Percentiles rank a stretch among this genome's conserved stretches.
Evolutionary conservation across 1,140 invertebrate genomes (phyloP).

Genomic region (Penaeus japonicus): DNA sequence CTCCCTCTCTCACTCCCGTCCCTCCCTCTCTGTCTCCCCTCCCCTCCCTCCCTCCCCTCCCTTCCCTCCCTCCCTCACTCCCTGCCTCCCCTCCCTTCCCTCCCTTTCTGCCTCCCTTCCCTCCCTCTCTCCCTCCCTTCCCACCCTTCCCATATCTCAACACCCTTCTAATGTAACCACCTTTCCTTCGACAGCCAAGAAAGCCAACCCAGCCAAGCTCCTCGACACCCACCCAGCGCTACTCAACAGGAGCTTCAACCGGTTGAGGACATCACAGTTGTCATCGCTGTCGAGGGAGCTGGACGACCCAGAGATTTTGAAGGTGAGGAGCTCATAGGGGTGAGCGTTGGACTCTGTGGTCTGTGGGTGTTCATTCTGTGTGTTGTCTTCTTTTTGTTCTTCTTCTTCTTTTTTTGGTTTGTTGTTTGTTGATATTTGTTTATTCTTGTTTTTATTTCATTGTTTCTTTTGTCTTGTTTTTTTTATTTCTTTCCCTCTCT

Average conservation of each 20-base stretch:
- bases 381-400: neutral
- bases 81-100: no score
- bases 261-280: constrained; percentile 72
- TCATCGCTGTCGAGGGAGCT: constrained; percentile 61
- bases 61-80: no score
- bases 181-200: constrained; percentile 64
- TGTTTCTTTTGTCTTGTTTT: no score
- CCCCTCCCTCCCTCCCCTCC: no score
- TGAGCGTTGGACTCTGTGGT: neutral
- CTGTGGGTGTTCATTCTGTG: no score
- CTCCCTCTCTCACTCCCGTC: no score
- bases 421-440: neutral
- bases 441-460: neutral
- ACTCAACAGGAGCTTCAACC: constrained; percentile 74
- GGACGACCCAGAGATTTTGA: constrained; percentile 19
- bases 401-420: neutral
- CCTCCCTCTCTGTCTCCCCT: no score
- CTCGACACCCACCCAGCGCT: constrained; percentile 79
- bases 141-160: no score
- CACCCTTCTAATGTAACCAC: constrained; percentile 2
- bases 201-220: constrained; percentile 76
- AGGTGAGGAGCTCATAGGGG: constrained; percentile 7
- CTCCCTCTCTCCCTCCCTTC: no score
- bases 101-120: no score
- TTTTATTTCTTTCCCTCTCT: no score